Evolutionary conservation across 2,797 vertebrate species (phyloP), one percentile per base, ranked within the genome.

Genomic region (Periparus ater): DNA sequence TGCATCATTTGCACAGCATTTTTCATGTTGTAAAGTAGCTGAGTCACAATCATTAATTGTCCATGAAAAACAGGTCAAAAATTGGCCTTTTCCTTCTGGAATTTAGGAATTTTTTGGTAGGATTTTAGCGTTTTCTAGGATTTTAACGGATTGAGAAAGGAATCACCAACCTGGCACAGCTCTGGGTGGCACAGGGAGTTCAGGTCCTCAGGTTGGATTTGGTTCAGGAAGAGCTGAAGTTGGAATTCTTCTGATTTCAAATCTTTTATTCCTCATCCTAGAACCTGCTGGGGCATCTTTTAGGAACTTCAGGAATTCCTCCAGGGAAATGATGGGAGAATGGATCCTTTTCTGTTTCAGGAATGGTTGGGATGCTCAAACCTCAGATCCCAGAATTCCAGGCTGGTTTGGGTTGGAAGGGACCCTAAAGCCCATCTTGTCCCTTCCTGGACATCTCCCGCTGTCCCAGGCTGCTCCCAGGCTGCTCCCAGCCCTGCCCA

Each of bases 101-200:
- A 75, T 30, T 21, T 4, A 3, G 25, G 22, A 3, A 0, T 12
- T 6, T 5, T n/a, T 36, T 6, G 7, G 16, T 13, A 19, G 40
- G n/a, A 20, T 9, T 78, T 60, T 8, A 14, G 10, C 6, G 4
- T 21, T 44, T 20, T 17, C 7, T 11, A 13, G 40, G 44, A 27
- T 9, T 75, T 71, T 10, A 15, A 13, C 29, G 55, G 26, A 3
- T 51, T 26, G 26, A 10, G n/a, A 8, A 20, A 57, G 67, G 65
- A 23, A 5, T 66, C 19, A 9, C 51, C 19, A 11, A 3, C 7
- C 38, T n/a, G 58, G 22, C 18, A 4, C 26, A 19, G 4, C 20
- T 40, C 9, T 0, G 12, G 26, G 47, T 7, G n/a, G 32, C 38
- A 4, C 15, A 8, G 36, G 32, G 54, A 10, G 16, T 5, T 55